Evolutionary conservation across 2,113 vertebrate genomes (phyloP), one percentile per base, ranked within the genome.

Genomic region (Patagioenas fasciata): DNA sequence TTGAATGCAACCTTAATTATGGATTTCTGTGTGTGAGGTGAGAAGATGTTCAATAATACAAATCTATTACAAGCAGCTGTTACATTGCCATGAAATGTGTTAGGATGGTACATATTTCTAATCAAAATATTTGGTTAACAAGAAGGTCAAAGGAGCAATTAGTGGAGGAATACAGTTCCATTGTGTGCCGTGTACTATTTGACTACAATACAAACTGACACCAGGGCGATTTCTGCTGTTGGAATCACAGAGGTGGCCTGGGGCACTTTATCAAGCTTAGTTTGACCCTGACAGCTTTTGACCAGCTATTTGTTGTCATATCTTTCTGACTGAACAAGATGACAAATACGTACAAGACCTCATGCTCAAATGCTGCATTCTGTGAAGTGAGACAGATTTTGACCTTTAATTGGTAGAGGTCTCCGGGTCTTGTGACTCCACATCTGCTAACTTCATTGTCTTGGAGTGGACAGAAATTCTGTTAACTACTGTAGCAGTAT

Each of bases 341-440:
- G 95, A 96, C 93, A 97, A 97, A 96, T 96, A 94, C 60, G 95
- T 87, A 95, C 83, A 96, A 94, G 96, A 65, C 77, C 79, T 86
- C 84, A 88, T 3, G 72, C 94, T 91, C 91, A 96, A 96, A 96
- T 93, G 81, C 74, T 79, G 70, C 66, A 28, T 96, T 96, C 94
- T 95, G 93, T 94, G 92, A 92, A 88, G 85, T 93, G 94, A 95
- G 91, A 89, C 89, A 95, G 92, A 92, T 89, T 95, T 96, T 96
- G 97, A 96, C 96, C 97, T 97, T 96, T 97, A 96, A 96, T 96
- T 96, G 96, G 80, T 93, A 93, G 96, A 97, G 96, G 97, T 97
- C 96, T 70, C 54, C 5, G 54, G 88, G 91, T 96, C 93, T 88
- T 88, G 70, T 92, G 93, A 89, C 83, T 91, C 51, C 56, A 72